A percentile compares a stretch with the other conserved stretches of the same genome.
These are phyloP conservation scores for Teleogryllus occipitalis DNA, from an alignment of 1,140 invertebrate genomes.

Conservation along the genomic window DNA sequence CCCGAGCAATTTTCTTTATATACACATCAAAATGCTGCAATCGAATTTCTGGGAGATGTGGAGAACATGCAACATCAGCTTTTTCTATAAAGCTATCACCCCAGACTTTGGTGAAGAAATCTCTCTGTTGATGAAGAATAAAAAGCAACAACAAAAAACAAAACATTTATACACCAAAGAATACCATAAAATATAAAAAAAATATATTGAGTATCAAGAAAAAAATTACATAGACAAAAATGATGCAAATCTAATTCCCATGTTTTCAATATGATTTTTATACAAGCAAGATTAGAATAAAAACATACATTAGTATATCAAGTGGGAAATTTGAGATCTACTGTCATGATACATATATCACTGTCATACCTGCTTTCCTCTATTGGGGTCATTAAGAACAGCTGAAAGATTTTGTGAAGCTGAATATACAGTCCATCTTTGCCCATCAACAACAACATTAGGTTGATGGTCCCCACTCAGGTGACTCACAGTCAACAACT, in stretches of 20 bases:
- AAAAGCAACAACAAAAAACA: slow-evolving; percentile 22
- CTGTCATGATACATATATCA: no score
- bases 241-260: no score
- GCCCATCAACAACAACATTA: slow-evolving; percentile 31
- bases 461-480: slow-evolving; percentile 29
- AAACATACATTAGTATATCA: no score
- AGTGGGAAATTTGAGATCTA: no score
- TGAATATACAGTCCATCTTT: slow-evolving; percentile 67
- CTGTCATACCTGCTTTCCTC: slow-evolving; percentile 62
- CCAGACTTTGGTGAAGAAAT: slow-evolving; percentile 97
- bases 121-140: slow-evolving; percentile 37
- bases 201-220: no score
- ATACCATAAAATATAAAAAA: no score
- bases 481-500: slow-evolving; percentile 47
- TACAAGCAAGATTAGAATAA: no score
- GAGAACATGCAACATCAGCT: slow-evolving; percentile 61
- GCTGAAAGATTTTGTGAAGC: slow-evolving; percentile 91
- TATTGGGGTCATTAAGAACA: slow-evolving; percentile 90
- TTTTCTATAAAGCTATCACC: slow-evolving; percentile 89
- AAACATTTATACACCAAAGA: no score
- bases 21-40: slow-evolving; percentile 82
- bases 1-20: slow-evolving; percentile 62
- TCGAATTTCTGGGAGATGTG: slow-evolving; percentile 75
- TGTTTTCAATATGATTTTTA: no score
- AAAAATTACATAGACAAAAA: no score